Percentiles rank a stretch among this genome's conserved stretches.
Evolutionary conservation across 2,797 vertebrate genomes (phyloP).

Genomic region (Hydrocynus forskahlii): DNA sequence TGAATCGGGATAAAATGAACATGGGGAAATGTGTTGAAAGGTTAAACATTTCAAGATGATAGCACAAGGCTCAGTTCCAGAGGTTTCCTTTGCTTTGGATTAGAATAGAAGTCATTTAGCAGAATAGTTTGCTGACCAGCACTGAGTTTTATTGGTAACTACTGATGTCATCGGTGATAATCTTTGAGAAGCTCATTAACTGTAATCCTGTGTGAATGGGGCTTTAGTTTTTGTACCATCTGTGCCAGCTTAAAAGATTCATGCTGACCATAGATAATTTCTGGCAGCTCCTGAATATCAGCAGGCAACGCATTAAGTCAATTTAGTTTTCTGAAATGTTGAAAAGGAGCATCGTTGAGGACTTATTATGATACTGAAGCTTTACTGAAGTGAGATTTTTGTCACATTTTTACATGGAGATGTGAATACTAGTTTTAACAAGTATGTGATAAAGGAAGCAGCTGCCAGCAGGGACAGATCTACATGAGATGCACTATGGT

Average conservation of each 20-base stretch:
- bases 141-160: not conserved
- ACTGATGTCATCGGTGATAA: not conserved
- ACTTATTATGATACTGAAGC: not conserved
- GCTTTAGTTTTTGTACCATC: slow-evolving; percentile 6
- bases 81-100: not conserved
- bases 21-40: too few species aligned
- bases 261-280: slow-evolving; percentile 8
- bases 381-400: not conserved
- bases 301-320: not conserved
- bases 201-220: not conserved
- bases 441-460: not conserved
- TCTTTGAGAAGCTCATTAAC: slow-evolving; percentile 1
- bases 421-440: not conserved
- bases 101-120: not conserved
- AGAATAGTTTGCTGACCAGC: not conserved
- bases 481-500: too few species aligned
- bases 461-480: too few species aligned
- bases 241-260: slow-evolving; percentile 4
- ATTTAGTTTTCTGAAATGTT: slow-evolving; percentile 15
- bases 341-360: not conserved
- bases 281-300: not conserved
- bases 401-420: not conserved
- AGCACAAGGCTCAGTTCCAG: too few species aligned
- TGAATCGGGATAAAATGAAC: too few species aligned
- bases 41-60: too few species aligned